Evolutionary conservation across 2,113 vertebrate species (phyloP), one percentile per base, ranked within the genome.

Genomic region (Plestiodon gilberti): DNA sequence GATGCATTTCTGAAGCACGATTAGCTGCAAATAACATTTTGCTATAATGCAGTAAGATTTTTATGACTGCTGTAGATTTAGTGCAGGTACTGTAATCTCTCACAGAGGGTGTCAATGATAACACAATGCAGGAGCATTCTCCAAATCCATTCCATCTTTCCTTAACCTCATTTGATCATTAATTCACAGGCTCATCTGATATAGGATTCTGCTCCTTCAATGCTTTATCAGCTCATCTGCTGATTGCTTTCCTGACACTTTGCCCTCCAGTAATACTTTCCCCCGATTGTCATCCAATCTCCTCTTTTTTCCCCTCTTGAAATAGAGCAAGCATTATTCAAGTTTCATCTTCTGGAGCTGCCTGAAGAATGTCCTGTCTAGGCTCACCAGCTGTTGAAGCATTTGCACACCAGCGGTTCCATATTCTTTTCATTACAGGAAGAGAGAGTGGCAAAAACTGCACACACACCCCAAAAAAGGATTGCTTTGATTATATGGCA

Each of bases 201-300:
- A 84, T 35, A 80, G 86, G 43, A 81, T 86, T 80, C 25, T 35
- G 48, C 89, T 91, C 67, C 43, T 83, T 40, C 57, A 78, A 38
- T 14, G 71, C 90, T 92, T 93, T 88, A 93, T 91, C 91, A 85
- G 33, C 57, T 89, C 55, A 86, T 92, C 87, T 88, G n/a, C 82
- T 91, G 92, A 92, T 93, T 93, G 90, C 83, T 93, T 93, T 90
- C 43, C 67, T 90, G 81, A 92, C 87, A 90, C 55, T 93, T 89
- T 82, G 48, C 67, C 88, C 87, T 93, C 62, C 13, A 10, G 52
- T 76, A 91, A 78, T 78, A 83, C 23, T 86, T 86, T 40, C 78
- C 86, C 18, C 35, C 74, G 79, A 93, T 87, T 89, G 71, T 91
- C 86, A 90, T 90, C 71, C 87, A 75, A 75, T 89, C 89, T 92